phyloP scores from a whole-genome alignment of 2,888 invertebrate genomes.

The Pemphredon lugubris region DNA sequence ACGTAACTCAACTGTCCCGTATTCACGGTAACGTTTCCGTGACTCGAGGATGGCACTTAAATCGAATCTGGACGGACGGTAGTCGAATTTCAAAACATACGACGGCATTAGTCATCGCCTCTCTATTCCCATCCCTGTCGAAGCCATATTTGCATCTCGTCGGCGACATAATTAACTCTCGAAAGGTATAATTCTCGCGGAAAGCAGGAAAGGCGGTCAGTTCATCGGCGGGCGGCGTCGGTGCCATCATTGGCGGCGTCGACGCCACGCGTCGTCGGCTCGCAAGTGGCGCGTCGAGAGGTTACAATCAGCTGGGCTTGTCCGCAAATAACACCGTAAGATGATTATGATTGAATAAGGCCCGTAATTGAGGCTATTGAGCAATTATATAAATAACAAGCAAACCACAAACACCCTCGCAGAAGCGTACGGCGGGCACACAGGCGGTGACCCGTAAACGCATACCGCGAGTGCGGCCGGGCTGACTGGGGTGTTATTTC shows the following conservation, averaged over 20 bases:
- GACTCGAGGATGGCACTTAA: too few relatives aligned
- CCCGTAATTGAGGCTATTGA: conserved; percentile 80
- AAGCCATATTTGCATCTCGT: too few relatives aligned
- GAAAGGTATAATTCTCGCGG: too few relatives aligned
- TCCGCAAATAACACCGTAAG: conserved; percentile 79
- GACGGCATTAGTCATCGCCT: too few relatives aligned
- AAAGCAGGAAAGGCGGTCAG: too few relatives aligned
- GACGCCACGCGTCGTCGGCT: conserved; percentile 50
- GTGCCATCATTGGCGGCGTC: conserved; percentile 38
- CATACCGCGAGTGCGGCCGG: conserved; percentile 54
- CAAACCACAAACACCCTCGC: conserved; percentile 34
- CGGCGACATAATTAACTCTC: too few relatives aligned
- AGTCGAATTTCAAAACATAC: too few relatives aligned
- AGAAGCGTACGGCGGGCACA: neutral
- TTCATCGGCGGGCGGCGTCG: conserved; percentile 6
- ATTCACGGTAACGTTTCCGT: too few relatives aligned
- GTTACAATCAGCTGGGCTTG: conserved; percentile 80
- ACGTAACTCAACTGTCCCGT: too few relatives aligned
- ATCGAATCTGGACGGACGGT: too few relatives aligned
- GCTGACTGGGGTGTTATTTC: conserved; percentile 76
- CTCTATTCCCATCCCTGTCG: too few relatives aligned
- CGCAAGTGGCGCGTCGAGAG: conserved; percentile 67
- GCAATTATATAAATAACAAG: conserved; percentile 80
- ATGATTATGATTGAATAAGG: conserved; percentile 80
- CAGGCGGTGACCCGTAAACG: conserved; percentile 44